Conservation (phyloP, 1,140 invertebrate genomes). For the Paramacrobiotus metropolitanus region DNA sequence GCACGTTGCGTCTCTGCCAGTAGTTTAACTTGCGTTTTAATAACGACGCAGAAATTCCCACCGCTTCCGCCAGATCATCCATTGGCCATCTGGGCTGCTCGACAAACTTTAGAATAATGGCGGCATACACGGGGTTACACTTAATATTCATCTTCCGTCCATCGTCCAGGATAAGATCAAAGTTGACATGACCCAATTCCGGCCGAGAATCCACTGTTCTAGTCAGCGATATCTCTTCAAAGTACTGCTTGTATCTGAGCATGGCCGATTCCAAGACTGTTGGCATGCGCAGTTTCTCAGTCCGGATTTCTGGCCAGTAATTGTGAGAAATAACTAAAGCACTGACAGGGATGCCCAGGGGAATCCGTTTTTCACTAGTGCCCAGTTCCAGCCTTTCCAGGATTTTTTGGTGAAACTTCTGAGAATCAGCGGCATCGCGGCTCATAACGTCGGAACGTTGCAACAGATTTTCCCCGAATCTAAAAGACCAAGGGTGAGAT, state of each 20-base stretch:
- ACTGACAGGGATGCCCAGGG: neutral
- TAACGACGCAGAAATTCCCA: neutral
- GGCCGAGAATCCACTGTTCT: neutral
- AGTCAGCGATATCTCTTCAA: neutral
- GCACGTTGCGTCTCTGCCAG: neutral
- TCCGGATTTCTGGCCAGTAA: neutral
- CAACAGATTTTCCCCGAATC: constrained; percentile 82
- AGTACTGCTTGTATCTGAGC: neutral
- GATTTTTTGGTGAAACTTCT: constrained; percentile 58
- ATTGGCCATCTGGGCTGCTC: neutral
- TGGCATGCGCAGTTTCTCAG: neutral
- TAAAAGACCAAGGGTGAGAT: constrained; percentile 12
- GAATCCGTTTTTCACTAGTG: neutral
- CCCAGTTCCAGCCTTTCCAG: constrained; percentile 14
- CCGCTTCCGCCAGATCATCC: neutral
- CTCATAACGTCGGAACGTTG: constrained; percentile 98
- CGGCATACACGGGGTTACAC: neutral
- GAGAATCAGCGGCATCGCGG: constrained; percentile 67
- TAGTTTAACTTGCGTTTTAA: neutral
- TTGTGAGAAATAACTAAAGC: neutral
- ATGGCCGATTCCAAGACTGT: neutral
- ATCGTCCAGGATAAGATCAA: neutral
- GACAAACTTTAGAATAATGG: neutral
- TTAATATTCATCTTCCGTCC: neutral
- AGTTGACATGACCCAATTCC: neutral